These are phyloP conservation scores for Aplocera efformata DNA, from an alignment of 2,888 invertebrate genomes.

Conservation along the genomic window DNA sequence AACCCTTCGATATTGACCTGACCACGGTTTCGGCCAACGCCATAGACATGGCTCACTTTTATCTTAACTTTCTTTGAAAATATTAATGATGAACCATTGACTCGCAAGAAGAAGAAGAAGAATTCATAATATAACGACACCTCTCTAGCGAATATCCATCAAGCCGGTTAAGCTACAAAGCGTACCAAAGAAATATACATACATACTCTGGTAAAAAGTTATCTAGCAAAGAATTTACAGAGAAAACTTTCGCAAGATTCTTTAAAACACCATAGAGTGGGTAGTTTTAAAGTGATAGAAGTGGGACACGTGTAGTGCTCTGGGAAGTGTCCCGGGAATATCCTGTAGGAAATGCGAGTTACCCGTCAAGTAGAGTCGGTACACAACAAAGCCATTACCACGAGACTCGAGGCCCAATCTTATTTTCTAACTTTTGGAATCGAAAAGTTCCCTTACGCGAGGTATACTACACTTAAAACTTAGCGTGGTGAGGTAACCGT, in stretches of 20 bases:
- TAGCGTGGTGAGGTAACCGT: slow-evolving; percentile 5
- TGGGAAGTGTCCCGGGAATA: slow-evolving; percentile 51
- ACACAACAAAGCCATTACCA: slow-evolving; percentile 72
- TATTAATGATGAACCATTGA: too few relatives aligned
- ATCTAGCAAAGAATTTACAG: too few relatives aligned
- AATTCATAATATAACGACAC: too few relatives aligned
- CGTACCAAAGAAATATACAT: too few relatives aligned
- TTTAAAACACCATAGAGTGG: slow-evolving; percentile 18
- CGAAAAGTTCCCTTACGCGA: slow-evolving; percentile 44
- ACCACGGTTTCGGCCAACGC: too few relatives aligned
- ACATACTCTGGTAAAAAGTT: too few relatives aligned
- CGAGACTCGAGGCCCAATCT: slow-evolving; percentile 52
- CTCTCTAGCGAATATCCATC: too few relatives aligned
- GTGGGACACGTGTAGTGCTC: slow-evolving; percentile 46
- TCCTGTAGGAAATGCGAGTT: slow-evolving; percentile 50
- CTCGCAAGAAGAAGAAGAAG: too few relatives aligned
- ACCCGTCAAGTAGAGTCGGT: slow-evolving; percentile 54
- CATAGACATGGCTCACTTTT: too few relatives aligned
- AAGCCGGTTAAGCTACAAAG: too few relatives aligned
- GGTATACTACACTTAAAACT: slow-evolving; percentile 22
- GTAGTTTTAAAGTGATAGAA: slow-evolving; percentile 37
- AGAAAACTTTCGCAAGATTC: slow-evolving; percentile 1
- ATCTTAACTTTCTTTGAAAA: too few relatives aligned
- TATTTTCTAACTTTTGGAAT: slow-evolving; percentile 58
- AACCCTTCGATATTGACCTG: too few relatives aligned